Percentiles rank a stretch among this genome's conserved stretches.
Evolutionary conservation across 1,140 invertebrate species (phyloP).

Genomic region (Prorops nasuta): DNA sequence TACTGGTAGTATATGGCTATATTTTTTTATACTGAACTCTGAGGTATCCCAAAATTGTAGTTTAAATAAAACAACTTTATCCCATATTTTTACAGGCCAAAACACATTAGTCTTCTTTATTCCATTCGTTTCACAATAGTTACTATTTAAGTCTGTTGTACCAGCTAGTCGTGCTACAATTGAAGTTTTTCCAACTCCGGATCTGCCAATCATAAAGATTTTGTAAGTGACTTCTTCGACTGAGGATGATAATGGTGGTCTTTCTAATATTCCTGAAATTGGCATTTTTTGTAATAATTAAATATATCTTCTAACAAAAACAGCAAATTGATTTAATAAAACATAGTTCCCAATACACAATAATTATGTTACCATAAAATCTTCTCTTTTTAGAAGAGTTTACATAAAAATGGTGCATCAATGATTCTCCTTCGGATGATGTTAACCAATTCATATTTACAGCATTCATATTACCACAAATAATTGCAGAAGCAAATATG

Average conservation of each 20-base stretch:
- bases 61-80: conserved; percentile 60
- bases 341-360: neutral
- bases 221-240: conserved; percentile 64
- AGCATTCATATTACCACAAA: conserved; percentile 30
- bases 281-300: conserved; percentile 4
- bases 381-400: conserved; percentile 46
- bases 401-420: conserved; percentile 54
- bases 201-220: conserved; percentile 60
- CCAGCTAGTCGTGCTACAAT: conserved; percentile 59
- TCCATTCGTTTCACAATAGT: conserved; percentile 60
- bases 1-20: conserved; percentile 62
- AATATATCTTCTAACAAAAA: neutral
- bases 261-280: conserved; percentile 59
- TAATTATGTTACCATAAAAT: conserved; percentile 49
- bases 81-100: conserved; percentile 63
- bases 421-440: conserved; percentile 51
- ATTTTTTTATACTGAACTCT: conserved; percentile 60
- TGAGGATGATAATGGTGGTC: conserved; percentile 52
- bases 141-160: conserved; percentile 29
- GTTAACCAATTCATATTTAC: conserved; percentile 52
- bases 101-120: conserved; percentile 60
- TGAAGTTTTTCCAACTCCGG: conserved; percentile 61
- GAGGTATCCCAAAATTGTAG: conserved; percentile 65
- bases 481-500: no score
- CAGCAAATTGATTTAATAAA: neutral